phyloP scores from a whole-genome alignment of 1,140 invertebrate species.

The Drosophila arizonae region DNA sequence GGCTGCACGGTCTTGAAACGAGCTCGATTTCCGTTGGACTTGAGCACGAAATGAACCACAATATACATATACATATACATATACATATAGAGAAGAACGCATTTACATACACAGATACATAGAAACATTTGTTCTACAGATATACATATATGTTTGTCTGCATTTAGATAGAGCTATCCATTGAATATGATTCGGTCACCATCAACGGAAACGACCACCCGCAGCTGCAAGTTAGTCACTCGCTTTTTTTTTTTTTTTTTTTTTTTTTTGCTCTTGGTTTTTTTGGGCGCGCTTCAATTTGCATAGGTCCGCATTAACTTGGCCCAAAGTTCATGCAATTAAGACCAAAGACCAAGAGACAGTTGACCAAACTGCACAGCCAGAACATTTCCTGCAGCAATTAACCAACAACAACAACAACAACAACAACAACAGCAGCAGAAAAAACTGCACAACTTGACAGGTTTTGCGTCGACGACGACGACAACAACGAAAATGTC shows the following conservation, averaged over 20 bases:
- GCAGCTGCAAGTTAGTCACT: conserved; percentile 60
- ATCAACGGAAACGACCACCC: conserved; percentile 61
- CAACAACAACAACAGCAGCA: neutral
- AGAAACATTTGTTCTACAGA: neutral
- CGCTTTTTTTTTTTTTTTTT: neutral
- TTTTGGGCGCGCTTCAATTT: conserved; percentile 51
- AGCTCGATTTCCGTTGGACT: conserved; percentile 45
- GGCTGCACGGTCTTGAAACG: conserved; percentile 50
- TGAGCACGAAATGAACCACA: conserved; percentile 32
- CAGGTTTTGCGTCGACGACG: conserved; percentile 59
- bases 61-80: conserved; percentile 19
- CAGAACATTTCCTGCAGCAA: conserved; percentile 76
- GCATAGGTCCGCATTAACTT: conserved; percentile 48
- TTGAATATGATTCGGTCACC: conserved; percentile 56
- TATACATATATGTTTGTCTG: neutral
- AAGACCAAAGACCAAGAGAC: conserved; percentile 52
- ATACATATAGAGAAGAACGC: conserved; percentile 6
- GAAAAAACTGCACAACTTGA: conserved; percentile 69
- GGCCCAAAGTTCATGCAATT: conserved; percentile 75
- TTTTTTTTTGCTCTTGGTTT: neutral
- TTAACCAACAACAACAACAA: conserved; percentile 58
- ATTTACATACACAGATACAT: conserved; percentile 8
- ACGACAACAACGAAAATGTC: conserved; percentile 23
- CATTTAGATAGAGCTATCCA: conserved; percentile 22
- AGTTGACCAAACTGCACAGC: conserved; percentile 70